phyloP scores from a whole-genome alignment of 2,888 invertebrate genomes.

The Amphipoea lucens region DNA sequence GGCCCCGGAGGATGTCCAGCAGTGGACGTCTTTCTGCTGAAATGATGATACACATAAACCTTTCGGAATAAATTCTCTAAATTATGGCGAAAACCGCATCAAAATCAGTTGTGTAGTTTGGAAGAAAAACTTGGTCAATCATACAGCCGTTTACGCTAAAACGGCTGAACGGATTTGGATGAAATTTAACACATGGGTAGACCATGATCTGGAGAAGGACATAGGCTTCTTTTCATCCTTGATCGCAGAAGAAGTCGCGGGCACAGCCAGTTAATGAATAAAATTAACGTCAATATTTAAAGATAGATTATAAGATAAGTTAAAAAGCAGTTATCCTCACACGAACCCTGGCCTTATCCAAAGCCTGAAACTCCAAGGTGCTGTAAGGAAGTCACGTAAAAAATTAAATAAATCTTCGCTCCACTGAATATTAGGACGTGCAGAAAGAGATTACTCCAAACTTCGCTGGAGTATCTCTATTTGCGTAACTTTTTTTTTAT shows the following conservation, averaged over 20 bases:
- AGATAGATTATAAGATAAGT: neutral
- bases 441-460: constrained; percentile 61
- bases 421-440: constrained; percentile 62
- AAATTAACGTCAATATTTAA: neutral
- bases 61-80: too few relatives aligned
- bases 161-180: too few relatives aligned
- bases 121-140: too few relatives aligned
- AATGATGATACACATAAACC: too few relatives aligned
- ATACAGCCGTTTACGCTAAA: too few relatives aligned
- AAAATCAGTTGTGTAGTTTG: too few relatives aligned
- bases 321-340: constrained; percentile 19
- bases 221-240: too few relatives aligned
- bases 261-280: neutral
- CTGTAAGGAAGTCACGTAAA: constrained; percentile 72
- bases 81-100: too few relatives aligned
- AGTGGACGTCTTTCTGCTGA: too few relatives aligned
- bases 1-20: too few relatives aligned
- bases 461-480: constrained; percentile 51
- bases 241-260: neutral
- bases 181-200: too few relatives aligned
- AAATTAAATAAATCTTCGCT: constrained; percentile 72
- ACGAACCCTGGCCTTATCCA: constrained; percentile 50
- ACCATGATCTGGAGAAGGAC: too few relatives aligned
- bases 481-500: constrained; percentile 60
- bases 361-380: constrained; percentile 37